Evolutionary conservation across 2,797 vertebrate genomes (phyloP), one percentile per base, ranked within the genome.

Genomic region (Taeniopygia guttata): DNA sequence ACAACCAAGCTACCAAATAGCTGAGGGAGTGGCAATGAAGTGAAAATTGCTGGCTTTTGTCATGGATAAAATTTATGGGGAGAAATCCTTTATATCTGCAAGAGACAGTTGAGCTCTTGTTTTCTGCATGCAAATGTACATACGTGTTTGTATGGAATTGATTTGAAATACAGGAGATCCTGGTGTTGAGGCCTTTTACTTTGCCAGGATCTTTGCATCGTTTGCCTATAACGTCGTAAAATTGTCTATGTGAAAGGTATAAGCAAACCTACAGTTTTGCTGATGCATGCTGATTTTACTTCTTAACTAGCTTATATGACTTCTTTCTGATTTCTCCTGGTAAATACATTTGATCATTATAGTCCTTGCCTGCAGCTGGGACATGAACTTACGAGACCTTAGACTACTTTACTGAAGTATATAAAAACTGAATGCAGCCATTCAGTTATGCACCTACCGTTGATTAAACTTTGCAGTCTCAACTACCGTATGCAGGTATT

Each of bases 1-100:
- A 68, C 17, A 89, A 48, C 58, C 91, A 81, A 73, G 29, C 89
- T 94, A 87, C 20, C 59, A 46, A 78, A 30, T 13, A 23, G 46
- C 84, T 90, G 58, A 66, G 60, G 25, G 74, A 79, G 30, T 75
- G 73, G 59, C 25, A 87, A 9, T 62, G 25, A 69, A 83, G n/a
- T 66, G 55, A 81, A 84, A 87, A 38, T 38, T 38, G 4, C 16
- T 79, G 46, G 0, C 5, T 86, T 78, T 88, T 68, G 17, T 73
- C 30, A 13, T 63, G 18, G 52, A 34, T 80, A 59, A 30, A 30
- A 43, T 90, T 77, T 69, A 60, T 62, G n/a, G 23, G 52, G 75
- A 42, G 16, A 89, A 76, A 21, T 92, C 77, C 62, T 45, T 84
- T 69, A 76, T 69, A 26, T 26, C 87, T 3, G 4, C 10, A 55